Percentiles rank a stretch among this genome's conserved stretches.
Conservation (phyloP, 2,797 vertebrate genomes). For the Enteromius mattozi region DNA sequence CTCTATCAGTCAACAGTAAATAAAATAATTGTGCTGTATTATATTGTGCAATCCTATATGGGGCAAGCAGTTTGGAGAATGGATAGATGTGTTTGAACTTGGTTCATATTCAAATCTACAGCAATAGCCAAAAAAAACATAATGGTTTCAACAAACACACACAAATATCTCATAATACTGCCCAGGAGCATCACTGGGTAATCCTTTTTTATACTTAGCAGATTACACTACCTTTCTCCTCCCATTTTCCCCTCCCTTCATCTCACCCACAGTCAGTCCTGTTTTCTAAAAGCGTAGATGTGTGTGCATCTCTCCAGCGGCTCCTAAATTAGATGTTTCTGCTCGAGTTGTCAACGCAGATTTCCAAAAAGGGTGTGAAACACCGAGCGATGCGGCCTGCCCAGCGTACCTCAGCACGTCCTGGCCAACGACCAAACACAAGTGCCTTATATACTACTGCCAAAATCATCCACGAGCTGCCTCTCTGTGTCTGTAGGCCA, state of each 20-base stretch:
- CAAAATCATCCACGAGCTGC: conserved; percentile 10
- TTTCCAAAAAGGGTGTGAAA: conserved; percentile 41
- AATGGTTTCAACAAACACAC: neutral
- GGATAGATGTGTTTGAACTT: neutral
- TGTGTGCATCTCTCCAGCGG: conserved; percentile 47
- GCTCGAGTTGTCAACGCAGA: conserved; percentile 46
- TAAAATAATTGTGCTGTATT: neutral
- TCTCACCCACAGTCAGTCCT: neutral
- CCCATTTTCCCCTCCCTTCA: neutral
- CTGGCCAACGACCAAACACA: conserved; percentile 45
- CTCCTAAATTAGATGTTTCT: conserved; percentile 59
- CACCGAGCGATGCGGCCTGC: neutral
- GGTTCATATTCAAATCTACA: no score
- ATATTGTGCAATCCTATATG: neutral
- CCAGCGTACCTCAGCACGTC: conserved; percentile 33
- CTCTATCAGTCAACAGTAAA: neutral
- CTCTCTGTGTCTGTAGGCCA: neutral
- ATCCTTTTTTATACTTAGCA: neutral
- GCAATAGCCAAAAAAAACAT: neutral
- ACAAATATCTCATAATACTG: neutral
- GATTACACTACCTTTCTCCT: conserved; percentile 2
- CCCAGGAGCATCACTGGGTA: neutral
- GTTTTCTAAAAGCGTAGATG: conserved; percentile 49
- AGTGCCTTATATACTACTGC: neutral
- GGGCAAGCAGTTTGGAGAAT: neutral